phyloP scores from a whole-genome alignment of 2,113 vertebrate species.

The Lanius collurio region DNA sequence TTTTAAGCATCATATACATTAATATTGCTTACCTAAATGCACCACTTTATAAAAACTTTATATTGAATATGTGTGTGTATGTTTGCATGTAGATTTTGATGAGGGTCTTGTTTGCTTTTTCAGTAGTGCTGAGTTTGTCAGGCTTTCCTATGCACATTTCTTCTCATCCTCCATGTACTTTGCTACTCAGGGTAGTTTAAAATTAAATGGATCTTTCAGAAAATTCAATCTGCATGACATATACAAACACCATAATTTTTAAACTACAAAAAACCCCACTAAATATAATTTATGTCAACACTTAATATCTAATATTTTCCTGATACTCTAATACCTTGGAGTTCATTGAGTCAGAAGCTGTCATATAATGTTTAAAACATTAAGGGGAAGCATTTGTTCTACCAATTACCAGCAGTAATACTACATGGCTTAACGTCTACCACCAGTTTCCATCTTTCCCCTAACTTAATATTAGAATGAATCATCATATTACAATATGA shows the following conservation, averaged over 20 bases:
- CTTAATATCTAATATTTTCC: not conserved
- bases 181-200: not conserved
- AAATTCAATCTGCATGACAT: not conserved
- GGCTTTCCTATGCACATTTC: not conserved
- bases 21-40: not conserved
- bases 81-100: not conserved
- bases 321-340: not conserved
- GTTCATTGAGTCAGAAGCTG: slow-evolving; percentile 6
- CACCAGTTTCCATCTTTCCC: not conserved
- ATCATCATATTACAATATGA: not conserved
- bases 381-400: not conserved
- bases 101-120: not conserved
- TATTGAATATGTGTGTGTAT: not conserved
- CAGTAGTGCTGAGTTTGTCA: not conserved
- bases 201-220: not conserved
- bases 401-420: slow-evolving; percentile 27
- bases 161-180: not conserved
- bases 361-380: not conserved
- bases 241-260: not conserved
- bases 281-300: not conserved
- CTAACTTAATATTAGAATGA: not conserved
- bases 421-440: not conserved
- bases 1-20: not conserved
- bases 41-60: not conserved
- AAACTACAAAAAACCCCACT: not conserved